phyloP scores from a whole-genome alignment of 37 sponge, comb jelly and placozoan genomes.

The Spongilla lacustris region DNA sequence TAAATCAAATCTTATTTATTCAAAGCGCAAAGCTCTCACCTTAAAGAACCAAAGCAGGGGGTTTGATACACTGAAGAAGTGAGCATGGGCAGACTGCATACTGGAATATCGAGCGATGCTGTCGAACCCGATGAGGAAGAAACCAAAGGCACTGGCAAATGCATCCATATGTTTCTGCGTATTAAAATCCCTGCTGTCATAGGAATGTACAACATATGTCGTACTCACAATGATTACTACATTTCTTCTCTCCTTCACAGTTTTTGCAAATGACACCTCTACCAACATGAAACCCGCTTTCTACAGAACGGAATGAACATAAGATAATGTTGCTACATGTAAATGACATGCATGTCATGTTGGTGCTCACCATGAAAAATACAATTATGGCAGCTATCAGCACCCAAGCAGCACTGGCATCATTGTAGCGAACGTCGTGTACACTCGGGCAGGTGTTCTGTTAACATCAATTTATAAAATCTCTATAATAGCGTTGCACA shows the following conservation, averaged over 20 bases:
- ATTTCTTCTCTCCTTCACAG: slow-evolving; percentile 66
- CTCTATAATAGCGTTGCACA: too few species aligned
- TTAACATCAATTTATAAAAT: too few species aligned
- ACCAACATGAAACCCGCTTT: slow-evolving; percentile 94
- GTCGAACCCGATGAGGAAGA: slow-evolving; percentile 86
- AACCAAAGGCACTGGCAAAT: slow-evolving; percentile 94
- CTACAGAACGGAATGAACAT: slow-evolving; percentile 34
- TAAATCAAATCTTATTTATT: background rate
- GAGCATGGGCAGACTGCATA: background rate
- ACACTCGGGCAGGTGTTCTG: too few species aligned
- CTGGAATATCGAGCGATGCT: slow-evolving; percentile 43
- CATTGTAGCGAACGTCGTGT: slow-evolving; percentile 55
- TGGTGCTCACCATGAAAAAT: slow-evolving; percentile 86
- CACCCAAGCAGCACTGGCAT: slow-evolving; percentile 81
- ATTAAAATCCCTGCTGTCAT: too few species aligned
- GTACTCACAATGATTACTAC: slow-evolving; percentile 73
- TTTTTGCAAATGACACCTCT: slow-evolving; percentile 78
- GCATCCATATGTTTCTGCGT: slow-evolving; percentile 86
- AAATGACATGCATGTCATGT: background rate
- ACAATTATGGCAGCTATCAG: slow-evolving; percentile 84
- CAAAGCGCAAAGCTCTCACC: slow-evolving; percentile 3
- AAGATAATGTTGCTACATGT: too few species aligned
- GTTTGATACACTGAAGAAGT: slow-evolving; percentile 58
- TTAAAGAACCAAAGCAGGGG: slow-evolving; percentile 84
- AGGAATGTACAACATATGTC: too few species aligned